Conservation (phyloP, 2,888 invertebrate species). For the Cremastinae sp. region DNA sequence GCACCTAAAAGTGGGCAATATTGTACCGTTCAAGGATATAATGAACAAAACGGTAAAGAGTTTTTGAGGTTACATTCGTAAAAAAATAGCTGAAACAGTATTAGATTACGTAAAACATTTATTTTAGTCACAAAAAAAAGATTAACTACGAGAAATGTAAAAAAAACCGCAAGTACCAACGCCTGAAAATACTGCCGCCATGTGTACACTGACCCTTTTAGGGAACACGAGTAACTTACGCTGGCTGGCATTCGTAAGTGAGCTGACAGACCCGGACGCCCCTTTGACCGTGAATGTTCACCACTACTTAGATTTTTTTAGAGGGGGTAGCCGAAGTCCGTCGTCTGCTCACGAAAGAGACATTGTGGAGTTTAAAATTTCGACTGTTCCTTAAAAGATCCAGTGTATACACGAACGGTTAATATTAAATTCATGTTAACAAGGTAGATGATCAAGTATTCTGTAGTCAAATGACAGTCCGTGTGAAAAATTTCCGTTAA, state of each 20-base stretch:
- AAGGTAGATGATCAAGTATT: no score
- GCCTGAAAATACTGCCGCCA: conserved; percentile 5
- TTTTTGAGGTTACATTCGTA: conserved; percentile 10
- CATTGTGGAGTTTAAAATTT: conserved; percentile 38
- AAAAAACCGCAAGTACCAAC: conserved; percentile 10
- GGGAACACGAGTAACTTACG: conserved; percentile 13
- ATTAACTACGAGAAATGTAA: background rate
- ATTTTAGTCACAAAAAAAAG: background rate
- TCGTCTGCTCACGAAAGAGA: background rate
- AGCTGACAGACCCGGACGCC: conserved; percentile 2
- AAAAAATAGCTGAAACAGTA: conserved; percentile 7
- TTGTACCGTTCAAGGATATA: conserved; percentile 39
- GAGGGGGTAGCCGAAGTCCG: conserved; percentile 17
- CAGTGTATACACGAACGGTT: conserved; percentile 15
- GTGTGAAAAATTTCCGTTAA: no score
- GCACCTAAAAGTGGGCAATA: conserved; percentile 51
- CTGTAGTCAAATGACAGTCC: no score
- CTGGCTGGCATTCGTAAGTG: conserved; percentile 2
- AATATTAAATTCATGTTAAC: no score
- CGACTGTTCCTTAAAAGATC: conserved; percentile 24
- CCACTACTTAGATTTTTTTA: conserved; percentile 25
- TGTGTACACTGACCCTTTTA: conserved; percentile 35
- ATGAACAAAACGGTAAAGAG: conserved; percentile 3
- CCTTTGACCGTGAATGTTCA: conserved; percentile 5
- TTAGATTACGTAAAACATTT: conserved; percentile 21